Evolutionary conservation across 92 coral and sea anemone species (phyloP).

Genomic region (Meandrina meandrites): DNA sequence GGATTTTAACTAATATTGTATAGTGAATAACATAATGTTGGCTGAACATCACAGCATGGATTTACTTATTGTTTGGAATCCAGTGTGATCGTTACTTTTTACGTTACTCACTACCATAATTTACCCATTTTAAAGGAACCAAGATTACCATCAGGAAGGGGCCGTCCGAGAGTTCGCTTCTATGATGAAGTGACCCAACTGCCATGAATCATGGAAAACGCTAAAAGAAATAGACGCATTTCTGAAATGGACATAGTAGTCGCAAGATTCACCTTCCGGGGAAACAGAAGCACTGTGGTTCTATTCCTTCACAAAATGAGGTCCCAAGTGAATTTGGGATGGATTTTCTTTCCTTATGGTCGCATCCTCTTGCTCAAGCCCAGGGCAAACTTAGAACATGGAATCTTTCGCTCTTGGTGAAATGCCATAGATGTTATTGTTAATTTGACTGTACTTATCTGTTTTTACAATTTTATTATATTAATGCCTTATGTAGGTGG

Average conservation of each 20-base stretch:
- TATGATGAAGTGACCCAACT: constrained; percentile 79
- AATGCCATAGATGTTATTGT: not conserved
- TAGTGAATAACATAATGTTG: no score
- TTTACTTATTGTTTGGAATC: not conserved
- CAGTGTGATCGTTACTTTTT: not conserved
- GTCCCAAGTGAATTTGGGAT: not conserved
- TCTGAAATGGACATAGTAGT: not conserved
- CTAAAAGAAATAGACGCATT: not conserved
- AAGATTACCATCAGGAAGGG: constrained; percentile 55
- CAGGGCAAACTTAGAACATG: not conserved
- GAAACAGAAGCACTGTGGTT: not conserved
- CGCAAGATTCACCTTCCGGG: not conserved
- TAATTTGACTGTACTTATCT: constrained; percentile 1
- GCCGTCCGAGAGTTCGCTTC: constrained; percentile 88
- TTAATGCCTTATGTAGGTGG: not conserved
- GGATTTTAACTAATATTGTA: not conserved
- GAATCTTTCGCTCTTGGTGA: constrained; percentile 9
- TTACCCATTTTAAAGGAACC: not conserved
- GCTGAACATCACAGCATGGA: not conserved
- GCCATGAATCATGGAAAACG: constrained; percentile 14
- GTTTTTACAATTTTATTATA: not conserved
- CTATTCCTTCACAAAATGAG: not conserved
- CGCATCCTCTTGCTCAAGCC: not conserved
- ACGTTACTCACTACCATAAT: not conserved
- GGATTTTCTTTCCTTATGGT: not conserved